Percentiles rank a stretch among this genome's conserved stretches.
phyloP scores from a whole-genome alignment of 2,113 vertebrate genomes.

The Stegastes partitus region DNA sequence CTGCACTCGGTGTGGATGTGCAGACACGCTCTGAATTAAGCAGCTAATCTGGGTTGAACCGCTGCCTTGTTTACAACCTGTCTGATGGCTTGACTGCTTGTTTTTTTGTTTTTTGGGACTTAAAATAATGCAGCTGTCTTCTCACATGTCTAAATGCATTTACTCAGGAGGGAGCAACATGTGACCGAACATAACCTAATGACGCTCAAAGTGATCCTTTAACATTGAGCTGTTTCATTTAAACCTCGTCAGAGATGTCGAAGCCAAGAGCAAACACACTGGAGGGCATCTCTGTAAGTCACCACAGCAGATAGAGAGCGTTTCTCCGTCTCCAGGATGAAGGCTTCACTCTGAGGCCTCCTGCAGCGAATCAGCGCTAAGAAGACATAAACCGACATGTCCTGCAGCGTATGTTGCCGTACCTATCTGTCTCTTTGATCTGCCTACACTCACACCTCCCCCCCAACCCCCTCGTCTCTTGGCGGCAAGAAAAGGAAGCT shows the following conservation, averaged over 20 bases:
- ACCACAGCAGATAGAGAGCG: slow-evolving; percentile 18
- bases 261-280: slow-evolving; percentile 31
- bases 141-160: slow-evolving; percentile 12
- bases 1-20: background rate
- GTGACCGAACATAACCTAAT: background rate
- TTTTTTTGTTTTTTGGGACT: background rate
- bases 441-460: slow-evolving; percentile 30
- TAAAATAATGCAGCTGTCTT: background rate
- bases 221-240: slow-evolving; percentile 10
- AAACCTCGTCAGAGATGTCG: background rate
- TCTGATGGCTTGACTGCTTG: background rate
- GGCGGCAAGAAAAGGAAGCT: slow-evolving; percentile 35
- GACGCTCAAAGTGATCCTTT: background rate
- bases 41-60: background rate
- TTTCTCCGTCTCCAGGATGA: slow-evolving; percentile 34
- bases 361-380: slow-evolving; percentile 48
- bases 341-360: slow-evolving; percentile 23
- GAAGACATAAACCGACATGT: slow-evolving; percentile 58
- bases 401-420: slow-evolving; percentile 53
- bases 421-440: slow-evolving; percentile 73
- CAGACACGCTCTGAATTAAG: background rate
- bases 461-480: slow-evolving; percentile 38
- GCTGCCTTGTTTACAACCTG: background rate
- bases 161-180: background rate
- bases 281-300: slow-evolving; percentile 33